Evolutionary conservation across 1,140 invertebrate species (phyloP), one percentile per base, ranked within the genome.

Genomic region (Periplaneta americana): DNA sequence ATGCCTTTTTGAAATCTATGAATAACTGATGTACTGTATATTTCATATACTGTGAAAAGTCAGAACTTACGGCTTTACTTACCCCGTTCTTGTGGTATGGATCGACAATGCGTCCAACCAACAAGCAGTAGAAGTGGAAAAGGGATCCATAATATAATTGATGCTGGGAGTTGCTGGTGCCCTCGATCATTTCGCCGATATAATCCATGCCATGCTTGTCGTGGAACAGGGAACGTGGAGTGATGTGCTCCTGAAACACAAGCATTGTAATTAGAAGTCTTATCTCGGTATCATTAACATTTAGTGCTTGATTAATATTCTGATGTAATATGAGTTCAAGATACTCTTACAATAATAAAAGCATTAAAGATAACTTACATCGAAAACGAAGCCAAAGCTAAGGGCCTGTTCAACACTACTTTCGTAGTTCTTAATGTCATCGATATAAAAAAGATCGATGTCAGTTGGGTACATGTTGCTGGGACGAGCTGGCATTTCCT

Each of bases 401-500:
- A 96, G 91, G 17, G 91, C 90, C 39, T 91, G 88, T 66, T 89
- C 87, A 37, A 95, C 89, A 81, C 94, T 91, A 28, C 85, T 86
- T 85, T 94, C 93, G 82, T 90, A 89, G 80, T 91, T 89, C 33
- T 90, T 86, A 79, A 93, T 89, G 84, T 91, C 86, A 82, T 89
- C 81, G 79, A 93, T 89, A 84, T 91, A 86, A 82, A 89, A 82
- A 13, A 84, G 80, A 18, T 82, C 75, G 36, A 80, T 83, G 75
- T 85, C 83, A 57, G 77, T 82, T 74, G 82, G 75, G 37, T 84
- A 82, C 13, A 74, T 81, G 84, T 88, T 86, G 66, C 85, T 81
- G 15, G 90, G 91, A 82, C 94, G 91, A 31, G 87, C 86, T 5
- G 93, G 93, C 87, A 93, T 92, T 31, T 90, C 85, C 34, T 93